Base-by-base conservation (phyloP, 2,113 vertebrate species). In the Eupsittula cactorum region DNA sequence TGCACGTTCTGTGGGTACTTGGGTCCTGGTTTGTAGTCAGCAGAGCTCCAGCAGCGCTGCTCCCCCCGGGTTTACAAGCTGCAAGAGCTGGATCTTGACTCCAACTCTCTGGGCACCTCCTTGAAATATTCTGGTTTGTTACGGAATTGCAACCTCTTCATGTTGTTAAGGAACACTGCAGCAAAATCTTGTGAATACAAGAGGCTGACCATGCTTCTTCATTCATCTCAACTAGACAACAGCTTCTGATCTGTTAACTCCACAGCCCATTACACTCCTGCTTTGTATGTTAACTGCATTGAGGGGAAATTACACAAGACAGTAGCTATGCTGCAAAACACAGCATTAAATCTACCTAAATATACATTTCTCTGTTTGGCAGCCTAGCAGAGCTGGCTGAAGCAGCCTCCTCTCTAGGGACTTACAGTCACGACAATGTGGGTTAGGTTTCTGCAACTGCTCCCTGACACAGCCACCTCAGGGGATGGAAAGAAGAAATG, bases 1-100 rank as follows among this genome's bases (percentile, higher is more conserved):
- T 0, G 4, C 59, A 47, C 0, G 0, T 4, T 19, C 71, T 4
- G 23, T 1, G 27, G 52, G 39, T 24, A 14, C 53, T 13, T 5
- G 0, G 15, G 37, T 62, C 68, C 39, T 0, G 0, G 16, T 21
- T 47, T 17, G 57, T 23, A 12, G 13, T 11, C 2, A 2, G 1
- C 3, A 1, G 62, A 33, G 37, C 11, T 77, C 86, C 29, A 28
- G 44, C 41, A 86, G 44, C 12, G 16, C 11, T 3, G 14, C 18
- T 49, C 21, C 27, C 42, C 50, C 5, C 2, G 10, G 33, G 28
- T 5, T 13, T 70, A 41, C 47, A 25, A 63, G 24, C 41, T 46
- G 37, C 46, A 74, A 52, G 44, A 68, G 20, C 1, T 6, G 7
- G 28, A 75, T 21, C 39, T 21, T 28, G n/a, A 82, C 67, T 50